A percentile compares a stretch with the other conserved stretches of the same genome.
Conservation (phyloP, 2,113 vertebrate species). For the Sphyrna mokarran region DNA sequence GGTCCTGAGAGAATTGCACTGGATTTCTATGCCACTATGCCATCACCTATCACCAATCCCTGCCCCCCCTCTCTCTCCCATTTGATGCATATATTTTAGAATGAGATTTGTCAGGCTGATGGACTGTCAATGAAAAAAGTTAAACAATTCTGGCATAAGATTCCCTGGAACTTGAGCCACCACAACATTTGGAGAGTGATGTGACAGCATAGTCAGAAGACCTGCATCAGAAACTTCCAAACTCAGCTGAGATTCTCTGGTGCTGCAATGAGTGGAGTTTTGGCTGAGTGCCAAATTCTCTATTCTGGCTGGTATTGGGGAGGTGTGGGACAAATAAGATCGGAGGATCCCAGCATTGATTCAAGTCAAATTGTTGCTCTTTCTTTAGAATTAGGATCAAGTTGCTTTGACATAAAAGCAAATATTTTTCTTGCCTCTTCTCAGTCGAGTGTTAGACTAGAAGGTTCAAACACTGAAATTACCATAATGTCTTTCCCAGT, state of each 20-base stretch:
- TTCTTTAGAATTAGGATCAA: neutral
- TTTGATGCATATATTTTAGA: neutral
- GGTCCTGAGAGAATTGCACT: no score
- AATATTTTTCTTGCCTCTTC: neutral
- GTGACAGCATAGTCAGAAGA: neutral
- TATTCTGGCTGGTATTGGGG: no score
- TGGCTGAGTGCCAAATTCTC: no score
- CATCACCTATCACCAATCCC: no score
- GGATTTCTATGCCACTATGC: no score
- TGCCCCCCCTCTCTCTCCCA: neutral
- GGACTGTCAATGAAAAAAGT: neutral
- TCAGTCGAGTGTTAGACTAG: neutral
- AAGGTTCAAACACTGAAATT: neutral
- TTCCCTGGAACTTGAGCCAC: neutral
- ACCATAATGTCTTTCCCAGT: neutral
- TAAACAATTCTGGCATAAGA: neutral
- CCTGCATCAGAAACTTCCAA: no score
- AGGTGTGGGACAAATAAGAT: no score
- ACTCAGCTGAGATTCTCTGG: no score
- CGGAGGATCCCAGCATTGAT: no score
- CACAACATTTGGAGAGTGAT: neutral
- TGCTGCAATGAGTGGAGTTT: no score
- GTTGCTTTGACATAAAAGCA: neutral
- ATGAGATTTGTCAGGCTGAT: neutral
- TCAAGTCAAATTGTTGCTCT: neutral